phyloP scores from a whole-genome alignment of 2,888 invertebrate genomes.

The Rhagonycha fulva region DNA sequence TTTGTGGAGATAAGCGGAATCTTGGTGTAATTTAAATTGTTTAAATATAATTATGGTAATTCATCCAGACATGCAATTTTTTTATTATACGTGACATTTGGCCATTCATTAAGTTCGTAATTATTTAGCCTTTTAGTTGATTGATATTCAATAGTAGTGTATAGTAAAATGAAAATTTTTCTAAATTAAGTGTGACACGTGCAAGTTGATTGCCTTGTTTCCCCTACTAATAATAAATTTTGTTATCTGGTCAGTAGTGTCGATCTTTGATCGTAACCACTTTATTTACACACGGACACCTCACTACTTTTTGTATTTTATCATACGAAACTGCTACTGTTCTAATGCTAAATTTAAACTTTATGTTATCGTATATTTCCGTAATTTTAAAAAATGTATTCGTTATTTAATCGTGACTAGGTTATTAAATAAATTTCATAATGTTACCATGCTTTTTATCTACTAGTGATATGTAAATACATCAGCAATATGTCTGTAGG shows the following conservation, averaged over 20 bases:
- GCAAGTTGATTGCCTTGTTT: constrained; percentile 12
- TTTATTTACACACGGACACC: background rate
- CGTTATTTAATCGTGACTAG: background rate
- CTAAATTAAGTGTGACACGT: constrained; percentile 3
- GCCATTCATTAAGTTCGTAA: background rate
- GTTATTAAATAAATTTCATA: background rate
- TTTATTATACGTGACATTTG: background rate
- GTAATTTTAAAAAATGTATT: background rate
- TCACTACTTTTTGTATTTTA: background rate
- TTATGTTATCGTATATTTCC: background rate
- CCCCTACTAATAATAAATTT: background rate
- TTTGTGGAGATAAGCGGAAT: background rate
- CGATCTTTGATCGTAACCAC: background rate
- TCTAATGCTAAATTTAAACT: constrained; percentile 2
- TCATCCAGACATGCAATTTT: background rate
- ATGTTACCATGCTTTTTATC: background rate
- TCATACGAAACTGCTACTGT: background rate
- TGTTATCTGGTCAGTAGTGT: background rate
- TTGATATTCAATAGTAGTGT: background rate
- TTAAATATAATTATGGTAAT: background rate
- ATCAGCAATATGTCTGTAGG: background rate
- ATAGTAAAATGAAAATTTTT: background rate
- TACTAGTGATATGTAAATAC: background rate
- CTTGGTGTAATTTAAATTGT: background rate
- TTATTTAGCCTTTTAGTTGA: background rate